Evolutionary conservation across 2,797 vertebrate genomes (phyloP).

Genomic region (Myripristis murdjan): DNA sequence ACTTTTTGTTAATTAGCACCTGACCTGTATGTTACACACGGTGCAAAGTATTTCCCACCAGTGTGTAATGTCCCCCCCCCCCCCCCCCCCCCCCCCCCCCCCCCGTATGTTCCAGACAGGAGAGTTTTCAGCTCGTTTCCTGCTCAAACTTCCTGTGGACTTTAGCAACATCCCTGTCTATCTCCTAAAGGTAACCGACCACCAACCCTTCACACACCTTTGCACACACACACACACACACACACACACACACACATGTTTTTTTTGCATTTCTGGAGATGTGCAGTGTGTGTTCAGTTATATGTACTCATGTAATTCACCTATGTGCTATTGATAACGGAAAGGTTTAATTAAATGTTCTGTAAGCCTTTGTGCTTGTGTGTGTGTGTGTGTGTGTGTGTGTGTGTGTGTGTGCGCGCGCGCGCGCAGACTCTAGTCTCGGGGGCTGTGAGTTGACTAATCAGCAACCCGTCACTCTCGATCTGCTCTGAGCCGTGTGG

Average conservation of each 20-base stretch:
- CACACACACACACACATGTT: conserved; percentile 8
- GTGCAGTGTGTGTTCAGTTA: neutral
- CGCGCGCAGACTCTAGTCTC: conserved; percentile 60
- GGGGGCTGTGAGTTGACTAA: conserved; percentile 88
- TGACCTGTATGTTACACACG: neutral
- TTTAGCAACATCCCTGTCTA: conserved; percentile 99
- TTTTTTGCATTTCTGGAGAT: conserved; percentile 4
- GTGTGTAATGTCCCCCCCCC: neutral
- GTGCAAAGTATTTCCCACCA: neutral
- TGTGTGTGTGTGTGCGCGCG: conserved; percentile 9
- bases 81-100: conserved; percentile 17
- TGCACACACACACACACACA: neutral
- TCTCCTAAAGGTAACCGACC: conserved; percentile 94
- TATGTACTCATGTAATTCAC: conserved; percentile 36
- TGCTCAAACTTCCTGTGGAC: conserved; percentile 97
- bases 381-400: conserved; percentile 51
- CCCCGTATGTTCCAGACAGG: conserved; percentile 81
- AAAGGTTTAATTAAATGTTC: conserved; percentile 54
- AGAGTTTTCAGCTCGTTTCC: conserved; percentile 97
- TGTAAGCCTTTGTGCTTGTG: conserved; percentile 1
- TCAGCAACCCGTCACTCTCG: conserved; percentile 87
- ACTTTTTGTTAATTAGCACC: neutral
- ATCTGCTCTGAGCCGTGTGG: conserved; percentile 84
- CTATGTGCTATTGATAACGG: conserved; percentile 59
- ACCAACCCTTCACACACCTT: neutral